These are phyloP conservation scores for Chaenocephalus aceratus DNA, from an alignment of 2,113 vertebrate genomes.

Conservation along the genomic window DNA sequence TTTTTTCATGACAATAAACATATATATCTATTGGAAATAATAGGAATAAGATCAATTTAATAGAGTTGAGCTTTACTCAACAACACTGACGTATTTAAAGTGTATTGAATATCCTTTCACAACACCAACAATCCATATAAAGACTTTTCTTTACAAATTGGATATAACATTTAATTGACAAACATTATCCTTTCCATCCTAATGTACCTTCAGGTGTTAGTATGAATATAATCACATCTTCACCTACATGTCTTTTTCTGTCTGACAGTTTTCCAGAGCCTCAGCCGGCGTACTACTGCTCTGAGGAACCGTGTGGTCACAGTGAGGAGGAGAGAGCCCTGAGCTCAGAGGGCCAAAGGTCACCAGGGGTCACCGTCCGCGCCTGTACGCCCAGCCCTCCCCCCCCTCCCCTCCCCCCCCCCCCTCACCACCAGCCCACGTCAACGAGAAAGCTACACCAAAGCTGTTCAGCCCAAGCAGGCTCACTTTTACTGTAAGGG, in stretches of 20 bases:
- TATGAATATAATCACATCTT: no score
- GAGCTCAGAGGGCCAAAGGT: slow-evolving; percentile 53
- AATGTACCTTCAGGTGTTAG: no score
- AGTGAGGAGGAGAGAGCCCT: slow-evolving; percentile 52
- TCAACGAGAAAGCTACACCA: slow-evolving; percentile 50
- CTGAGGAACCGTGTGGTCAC: slow-evolving; percentile 42
- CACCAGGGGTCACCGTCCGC: slow-evolving; percentile 31
- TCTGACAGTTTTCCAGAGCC: slow-evolving; percentile 72
- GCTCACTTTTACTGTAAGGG: slow-evolving; percentile 67
- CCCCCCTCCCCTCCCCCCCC: no score
- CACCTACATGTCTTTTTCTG: not conserved
- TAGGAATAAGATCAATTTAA: not conserved
- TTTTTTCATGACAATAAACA: not conserved
- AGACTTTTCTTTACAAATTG: no score
- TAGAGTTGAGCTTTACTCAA: no score
- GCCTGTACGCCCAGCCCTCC: slow-evolving; percentile 55
- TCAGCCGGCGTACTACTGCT: slow-evolving; percentile 35
- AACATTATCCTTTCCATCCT: no score
- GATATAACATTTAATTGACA: no score
- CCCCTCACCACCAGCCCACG: slow-evolving; percentile 41
- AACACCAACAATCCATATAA: no score
- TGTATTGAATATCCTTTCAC: no score
- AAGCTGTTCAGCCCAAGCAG: slow-evolving; percentile 78
- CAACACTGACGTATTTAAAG: no score
- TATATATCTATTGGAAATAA: not conserved